Base-by-base conservation (phyloP, 2,888 invertebrate species). In the Adineta ricciae region DNA sequence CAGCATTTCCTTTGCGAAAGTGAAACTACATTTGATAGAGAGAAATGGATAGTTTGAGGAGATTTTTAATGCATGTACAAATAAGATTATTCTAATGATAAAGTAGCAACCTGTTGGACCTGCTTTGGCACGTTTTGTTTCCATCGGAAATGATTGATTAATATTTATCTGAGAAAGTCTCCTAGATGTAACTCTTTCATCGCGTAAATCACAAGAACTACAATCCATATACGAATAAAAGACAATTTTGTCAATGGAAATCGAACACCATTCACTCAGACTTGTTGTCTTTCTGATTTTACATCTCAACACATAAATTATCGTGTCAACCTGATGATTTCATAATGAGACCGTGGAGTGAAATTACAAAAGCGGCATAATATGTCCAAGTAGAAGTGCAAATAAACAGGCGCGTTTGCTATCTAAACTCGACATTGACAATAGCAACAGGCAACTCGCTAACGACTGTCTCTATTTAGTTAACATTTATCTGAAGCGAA, bases 391-490 rank as follows among this genome's bases (percentile, higher is more conserved):
- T 32, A 64, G 32, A 64, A 64, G 64, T 32, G 64, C 16, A 64
- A 11, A 64, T 64, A 64, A 64, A 36, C 64, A 64, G 32, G 32
- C 32, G 19, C 32, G 3, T 19, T 46, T 46, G 14, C 19, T 64
- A 32, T 64, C 27, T 64, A 64, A 64, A 64, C 32, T 27, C 3
- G 32, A 36, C 64, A 64, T 64, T 64, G 64, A 64, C 32, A 32
- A 64, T 64, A 64, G 32, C 64, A 64, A 64, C 64, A 64, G 64
- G 7, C 64, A 14, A 64, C 32, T 3, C 32, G 64, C 64, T 32
- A 64, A 64, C 64, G 64, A 32, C 64, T 64, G 64, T 64, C 64
- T 64, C 64, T 64, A 64, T 64, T 64, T 64, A 32, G 64, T 36
- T 64, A 64, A 64, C 64, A 64, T 64, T 64, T 64, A 32, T 27